Base-by-base conservation (phyloP, 1,140 invertebrate species). In the Scaptomyza montana region DNA sequence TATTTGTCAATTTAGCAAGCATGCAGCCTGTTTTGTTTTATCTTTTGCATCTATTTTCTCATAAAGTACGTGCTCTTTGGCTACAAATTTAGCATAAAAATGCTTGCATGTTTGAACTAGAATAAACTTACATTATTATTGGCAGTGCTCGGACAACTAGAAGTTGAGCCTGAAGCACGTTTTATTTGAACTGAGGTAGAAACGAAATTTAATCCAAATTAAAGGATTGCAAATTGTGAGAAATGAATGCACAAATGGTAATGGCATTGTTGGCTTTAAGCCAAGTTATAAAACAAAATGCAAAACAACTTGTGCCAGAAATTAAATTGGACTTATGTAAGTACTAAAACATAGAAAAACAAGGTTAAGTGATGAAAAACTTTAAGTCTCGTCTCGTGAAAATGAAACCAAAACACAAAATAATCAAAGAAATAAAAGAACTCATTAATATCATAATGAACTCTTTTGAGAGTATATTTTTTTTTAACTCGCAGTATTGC, bases 91-190 rank as follows among this genome's bases (percentile, higher is more conserved):
- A 43, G 4, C 12, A 36, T 36, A 36, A 36, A 36, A 7, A 36
- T 36, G 33, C 33, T 36, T 36, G 33, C 33, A 43, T 43, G 46
- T 21, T 47, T 47, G 46, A 47, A 47, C n/a, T 16, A 19, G 28
- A 46, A 30, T 46, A 62, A 19, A 43, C 33, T 49, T 47, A 50
- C 46, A 57, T 30, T 50, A 59, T 59, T 67, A 67, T 67, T 67
- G 54, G 64, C 64, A 67, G n/a, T 64, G 50, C 25, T 49, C 30
- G 12, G 7, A 46, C 30, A 49, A 49, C 12, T 9, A 3, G 16
- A 47, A 47, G 19, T 47, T 47, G 46, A 21, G 46, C 6, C 19
- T 21, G 1, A 16, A 16, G 12, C 43, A 25, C 12, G 47, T 7
- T 50, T 39, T 39, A 21, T n/a, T 65, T 47, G 46, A 19, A 19